phyloP scores from a whole-genome alignment of 2,888 invertebrate species.

The Prosopocoilus inquinatus region DNA sequence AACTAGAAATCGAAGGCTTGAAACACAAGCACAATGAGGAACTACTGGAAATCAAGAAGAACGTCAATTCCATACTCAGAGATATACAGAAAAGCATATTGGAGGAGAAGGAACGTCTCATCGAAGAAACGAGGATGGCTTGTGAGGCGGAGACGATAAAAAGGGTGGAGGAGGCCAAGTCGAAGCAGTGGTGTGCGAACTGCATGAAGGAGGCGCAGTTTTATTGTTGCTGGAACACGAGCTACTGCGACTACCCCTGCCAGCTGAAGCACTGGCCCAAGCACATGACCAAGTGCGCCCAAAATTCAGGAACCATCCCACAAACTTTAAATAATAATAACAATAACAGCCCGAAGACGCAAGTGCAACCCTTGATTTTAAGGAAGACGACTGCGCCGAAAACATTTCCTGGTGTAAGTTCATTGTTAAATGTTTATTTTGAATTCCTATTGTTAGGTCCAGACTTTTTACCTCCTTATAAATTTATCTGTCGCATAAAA shows the following conservation, averaged over 20 bases:
- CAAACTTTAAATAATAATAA: background rate
- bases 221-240: conserved; percentile 96
- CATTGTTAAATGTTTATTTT: background rate
- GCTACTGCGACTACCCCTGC: conserved; percentile 88
- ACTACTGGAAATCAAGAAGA: conserved; percentile 59
- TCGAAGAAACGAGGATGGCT: conserved; percentile 64
- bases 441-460: background rate
- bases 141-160: conserved; percentile 69
- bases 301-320: conserved; percentile 30
- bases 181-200: conserved; percentile 89
- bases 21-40: conserved; percentile 74
- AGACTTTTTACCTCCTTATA: no score
- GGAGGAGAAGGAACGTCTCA: conserved; percentile 62
- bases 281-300: conserved; percentile 66
- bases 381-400: conserved; percentile 11
- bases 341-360: background rate
- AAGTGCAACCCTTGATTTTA: conserved; percentile 13
- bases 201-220: conserved; percentile 87
- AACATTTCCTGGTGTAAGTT: conserved; percentile 9
- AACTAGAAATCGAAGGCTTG: conserved; percentile 68
- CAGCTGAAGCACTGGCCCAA: conserved; percentile 83
- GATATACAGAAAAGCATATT: conserved; percentile 45
- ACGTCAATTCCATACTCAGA: conserved; percentile 43
- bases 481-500: no score
- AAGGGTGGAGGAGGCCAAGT: conserved; percentile 75